These are phyloP conservation scores for Frankliniella intonsa DNA, from an alignment of 2,888 invertebrate genomes.

Conservation along the genomic window DNA sequence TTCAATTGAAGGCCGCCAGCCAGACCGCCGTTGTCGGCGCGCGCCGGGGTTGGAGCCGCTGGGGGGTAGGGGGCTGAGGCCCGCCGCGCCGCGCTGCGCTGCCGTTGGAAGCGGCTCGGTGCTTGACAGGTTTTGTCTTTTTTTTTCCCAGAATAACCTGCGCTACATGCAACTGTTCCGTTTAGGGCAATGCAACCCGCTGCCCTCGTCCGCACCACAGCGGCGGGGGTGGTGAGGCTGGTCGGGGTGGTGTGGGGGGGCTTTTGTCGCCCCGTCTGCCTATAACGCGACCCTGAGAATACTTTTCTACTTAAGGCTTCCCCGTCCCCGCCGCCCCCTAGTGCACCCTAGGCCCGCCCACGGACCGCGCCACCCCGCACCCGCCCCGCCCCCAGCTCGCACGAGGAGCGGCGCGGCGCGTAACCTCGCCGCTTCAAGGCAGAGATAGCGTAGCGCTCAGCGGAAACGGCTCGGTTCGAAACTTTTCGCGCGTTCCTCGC, in stretches of 20 bases:
- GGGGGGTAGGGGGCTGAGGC: too few species aligned
- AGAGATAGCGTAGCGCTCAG: slow-evolving; percentile 5
- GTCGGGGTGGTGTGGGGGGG: too few species aligned
- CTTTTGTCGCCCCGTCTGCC: too few species aligned
- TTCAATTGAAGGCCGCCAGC: too few species aligned
- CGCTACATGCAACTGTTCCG: too few species aligned
- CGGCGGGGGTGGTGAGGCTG: too few species aligned
- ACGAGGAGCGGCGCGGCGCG: too few species aligned
- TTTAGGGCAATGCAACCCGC: too few species aligned
- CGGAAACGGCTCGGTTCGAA: slow-evolving; percentile 5
- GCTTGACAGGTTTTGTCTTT: too few species aligned
- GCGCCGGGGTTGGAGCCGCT: not conserved
- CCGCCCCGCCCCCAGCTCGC: not conserved
- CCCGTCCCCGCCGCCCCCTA: not conserved
- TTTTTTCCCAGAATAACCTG: too few species aligned
- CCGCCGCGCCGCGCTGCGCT: too few species aligned
- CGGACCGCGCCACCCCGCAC: not conserved
- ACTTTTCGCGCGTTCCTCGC: not conserved
- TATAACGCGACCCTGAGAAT: not conserved
- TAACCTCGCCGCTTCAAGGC: not conserved
- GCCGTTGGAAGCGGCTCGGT: not conserved
- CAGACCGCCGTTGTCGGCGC: not conserved
- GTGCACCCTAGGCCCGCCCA: not conserved
- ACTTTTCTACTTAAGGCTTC: not conserved
- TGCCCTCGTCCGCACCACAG: too few species aligned